Evolutionary conservation across 2,888 invertebrate species (phyloP).

Genomic region (Allygus modestus): DNA sequence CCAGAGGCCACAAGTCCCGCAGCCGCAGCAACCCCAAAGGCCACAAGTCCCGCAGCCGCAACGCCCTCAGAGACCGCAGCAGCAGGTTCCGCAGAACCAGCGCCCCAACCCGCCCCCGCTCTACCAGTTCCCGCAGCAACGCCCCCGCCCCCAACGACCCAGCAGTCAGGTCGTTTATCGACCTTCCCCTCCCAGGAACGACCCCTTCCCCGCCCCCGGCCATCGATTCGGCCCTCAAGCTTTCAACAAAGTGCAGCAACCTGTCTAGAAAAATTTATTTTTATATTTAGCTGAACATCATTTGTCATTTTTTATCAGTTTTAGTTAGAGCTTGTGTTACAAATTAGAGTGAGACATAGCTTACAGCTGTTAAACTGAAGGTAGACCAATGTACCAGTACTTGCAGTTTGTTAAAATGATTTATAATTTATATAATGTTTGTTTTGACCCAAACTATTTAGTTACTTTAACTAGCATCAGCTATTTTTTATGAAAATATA

Average conservation of each 20-base stretch:
- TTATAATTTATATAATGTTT: too few species aligned
- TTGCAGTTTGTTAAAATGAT: too few species aligned
- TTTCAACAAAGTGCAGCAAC: background rate
- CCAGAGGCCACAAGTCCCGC: too few species aligned
- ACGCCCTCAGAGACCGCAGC: background rate
- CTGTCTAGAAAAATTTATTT: background rate
- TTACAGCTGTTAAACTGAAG: too few species aligned
- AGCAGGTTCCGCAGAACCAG: background rate
- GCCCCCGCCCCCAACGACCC: background rate
- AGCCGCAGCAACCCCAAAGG: background rate
- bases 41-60: background rate
- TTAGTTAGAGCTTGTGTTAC: too few species aligned
- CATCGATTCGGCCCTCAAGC: slow-evolving; percentile 13
- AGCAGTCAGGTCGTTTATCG: background rate
- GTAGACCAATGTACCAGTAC: too few species aligned
- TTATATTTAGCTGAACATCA: too few species aligned
- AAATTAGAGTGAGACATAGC: too few species aligned
- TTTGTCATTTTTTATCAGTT: too few species aligned
- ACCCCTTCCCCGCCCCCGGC: background rate
- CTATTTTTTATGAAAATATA: too few species aligned
- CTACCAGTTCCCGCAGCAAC: slow-evolving; percentile 3
- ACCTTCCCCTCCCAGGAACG: background rate
- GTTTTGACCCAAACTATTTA: too few species aligned
- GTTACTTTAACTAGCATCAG: too few species aligned
- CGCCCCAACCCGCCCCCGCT: background rate